These are phyloP conservation scores for Cavia aperea DNA, from an alignment of 2,113 vertebrate genomes.

Conservation along the genomic window DNA sequence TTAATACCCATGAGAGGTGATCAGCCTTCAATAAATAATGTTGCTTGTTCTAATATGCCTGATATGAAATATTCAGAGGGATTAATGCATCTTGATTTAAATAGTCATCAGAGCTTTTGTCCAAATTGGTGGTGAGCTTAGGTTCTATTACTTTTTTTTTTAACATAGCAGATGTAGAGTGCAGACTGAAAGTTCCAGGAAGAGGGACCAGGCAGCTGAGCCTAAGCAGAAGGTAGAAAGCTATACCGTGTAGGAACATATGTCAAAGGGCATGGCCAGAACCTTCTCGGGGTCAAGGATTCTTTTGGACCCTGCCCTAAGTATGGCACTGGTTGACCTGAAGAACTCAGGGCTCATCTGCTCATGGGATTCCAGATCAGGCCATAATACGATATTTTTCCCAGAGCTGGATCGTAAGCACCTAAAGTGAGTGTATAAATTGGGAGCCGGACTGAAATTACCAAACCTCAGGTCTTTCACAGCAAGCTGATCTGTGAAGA, in stretches of 20 bases:
- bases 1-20: constrained; percentile 54
- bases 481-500: not conserved
- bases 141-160: constrained; percentile 5
- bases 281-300: not conserved
- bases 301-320: not conserved
- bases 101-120: constrained; percentile 60
- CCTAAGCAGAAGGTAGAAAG: not conserved
- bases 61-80: constrained; percentile 73
- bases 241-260: not conserved
- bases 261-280: not conserved
- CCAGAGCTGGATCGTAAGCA: not conserved
- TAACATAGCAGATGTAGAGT: constrained; percentile 20
- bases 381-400: not conserved
- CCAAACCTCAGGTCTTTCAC: not conserved
- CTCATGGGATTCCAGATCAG: not conserved
- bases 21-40: constrained; percentile 69
- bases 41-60: constrained; percentile 66
- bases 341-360: not conserved
- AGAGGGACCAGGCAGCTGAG: not conserved
- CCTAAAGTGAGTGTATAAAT: not conserved
- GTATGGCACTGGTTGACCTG: not conserved
- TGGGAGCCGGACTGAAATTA: not conserved
- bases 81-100: constrained; percentile 71
- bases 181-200: constrained; percentile 26
- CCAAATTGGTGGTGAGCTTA: constrained; percentile 60